Conservation (phyloP, 2,888 invertebrate species). For the Stegophylla sp. region DNA sequence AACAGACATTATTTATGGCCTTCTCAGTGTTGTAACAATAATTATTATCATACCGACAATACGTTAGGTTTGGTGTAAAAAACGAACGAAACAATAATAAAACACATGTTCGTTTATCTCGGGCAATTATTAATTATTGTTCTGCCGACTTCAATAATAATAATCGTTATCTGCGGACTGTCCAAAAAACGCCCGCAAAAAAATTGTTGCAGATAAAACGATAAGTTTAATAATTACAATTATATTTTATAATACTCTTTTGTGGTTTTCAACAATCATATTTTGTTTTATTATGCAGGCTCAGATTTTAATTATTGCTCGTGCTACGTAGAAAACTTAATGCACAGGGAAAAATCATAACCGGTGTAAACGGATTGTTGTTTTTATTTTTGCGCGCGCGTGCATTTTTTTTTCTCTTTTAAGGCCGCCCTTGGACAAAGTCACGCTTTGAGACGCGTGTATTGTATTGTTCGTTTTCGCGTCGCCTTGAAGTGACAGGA, state of each 20-base stretch:
- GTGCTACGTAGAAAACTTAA: slow-evolving; percentile 6
- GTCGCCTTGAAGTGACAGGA: slow-evolving; percentile 34
- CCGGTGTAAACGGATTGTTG: neutral
- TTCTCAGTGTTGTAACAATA: slow-evolving; percentile 29
- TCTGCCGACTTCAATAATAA: neutral
- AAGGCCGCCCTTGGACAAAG: slow-evolving; percentile 51
- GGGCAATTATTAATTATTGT: neutral
- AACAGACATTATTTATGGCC: slow-evolving; percentile 15
- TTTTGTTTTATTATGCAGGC: neutral
- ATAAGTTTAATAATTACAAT: slow-evolving; percentile 15
- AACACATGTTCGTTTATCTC: neutral
- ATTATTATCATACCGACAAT: neutral
- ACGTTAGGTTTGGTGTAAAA: neutral
- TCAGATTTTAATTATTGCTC: slow-evolving; percentile 29
- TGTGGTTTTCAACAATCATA: neutral
- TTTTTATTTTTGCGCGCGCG: neutral
- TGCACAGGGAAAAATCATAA: slow-evolving; percentile 5
- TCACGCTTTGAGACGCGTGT: slow-evolving; percentile 47
- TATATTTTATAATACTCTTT: slow-evolving; percentile 15
- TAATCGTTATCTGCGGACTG: neutral
- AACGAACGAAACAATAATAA: neutral
- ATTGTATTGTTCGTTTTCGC: slow-evolving; percentile 43
- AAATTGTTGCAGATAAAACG: slow-evolving; percentile 4
- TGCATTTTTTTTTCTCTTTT: slow-evolving; percentile 25
- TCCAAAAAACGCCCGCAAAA: slow-evolving; percentile 39